Evolutionary conservation across 2,113 vertebrate genomes (phyloP).

Genomic region (Falco punctatus): DNA sequence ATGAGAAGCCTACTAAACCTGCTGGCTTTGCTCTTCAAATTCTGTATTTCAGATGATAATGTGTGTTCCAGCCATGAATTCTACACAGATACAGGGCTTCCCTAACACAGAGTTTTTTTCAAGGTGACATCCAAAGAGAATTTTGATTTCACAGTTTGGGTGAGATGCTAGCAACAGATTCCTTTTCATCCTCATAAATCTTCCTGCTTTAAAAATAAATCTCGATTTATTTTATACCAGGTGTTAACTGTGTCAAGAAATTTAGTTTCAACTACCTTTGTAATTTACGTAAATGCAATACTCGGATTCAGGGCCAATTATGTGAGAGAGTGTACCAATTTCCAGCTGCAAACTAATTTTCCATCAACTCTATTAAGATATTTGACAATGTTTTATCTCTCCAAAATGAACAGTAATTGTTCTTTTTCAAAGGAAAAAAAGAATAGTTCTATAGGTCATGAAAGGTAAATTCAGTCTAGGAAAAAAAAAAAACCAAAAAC

Average conservation of each 20-base stretch:
- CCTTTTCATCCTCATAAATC: not conserved
- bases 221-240: not conserved
- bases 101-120: not conserved
- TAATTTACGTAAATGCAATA: not conserved
- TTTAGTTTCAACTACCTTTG: not conserved
- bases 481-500: not conserved
- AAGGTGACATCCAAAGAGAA: not conserved
- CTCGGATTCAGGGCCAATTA: not conserved
- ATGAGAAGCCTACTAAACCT: not conserved
- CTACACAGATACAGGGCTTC: not conserved
- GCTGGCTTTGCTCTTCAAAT: not conserved
- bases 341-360: not conserved
- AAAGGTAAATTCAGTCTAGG: not conserved
- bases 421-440: not conserved
- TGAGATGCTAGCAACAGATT: not conserved
- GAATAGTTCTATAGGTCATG: not conserved
- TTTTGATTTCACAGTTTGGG: not conserved
- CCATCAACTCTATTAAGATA: not conserved
- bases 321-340: not conserved
- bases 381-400: not conserved
- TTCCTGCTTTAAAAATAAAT: not conserved
- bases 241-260: not conserved
- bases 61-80: not conserved
- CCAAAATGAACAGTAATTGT: not conserved
- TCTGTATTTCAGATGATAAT: not conserved